Percentiles rank a stretch among this genome's conserved stretches.
Conservation (phyloP, 2,797 vertebrate species). For the Tolypeutes matacus region DNA sequence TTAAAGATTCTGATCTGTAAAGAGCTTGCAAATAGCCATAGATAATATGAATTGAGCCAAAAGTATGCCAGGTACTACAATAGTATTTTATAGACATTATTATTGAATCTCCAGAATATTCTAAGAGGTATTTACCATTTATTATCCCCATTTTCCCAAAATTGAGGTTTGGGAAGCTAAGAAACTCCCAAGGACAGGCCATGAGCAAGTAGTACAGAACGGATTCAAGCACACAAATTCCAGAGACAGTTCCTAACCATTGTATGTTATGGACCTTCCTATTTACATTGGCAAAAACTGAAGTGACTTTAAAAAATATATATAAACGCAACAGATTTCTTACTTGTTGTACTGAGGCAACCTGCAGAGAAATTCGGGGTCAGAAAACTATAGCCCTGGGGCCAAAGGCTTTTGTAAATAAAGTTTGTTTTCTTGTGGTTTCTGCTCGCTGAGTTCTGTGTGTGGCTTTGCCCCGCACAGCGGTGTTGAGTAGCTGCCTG, state of each 20-base stretch:
- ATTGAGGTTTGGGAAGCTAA: background rate
- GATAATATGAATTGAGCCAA: background rate
- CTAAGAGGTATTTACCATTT: background rate
- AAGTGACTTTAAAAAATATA: background rate
- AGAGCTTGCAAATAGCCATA: background rate
- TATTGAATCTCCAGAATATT: background rate
- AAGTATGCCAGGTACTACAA: background rate
- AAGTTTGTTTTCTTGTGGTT: background rate
- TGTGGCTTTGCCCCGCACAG: no score
- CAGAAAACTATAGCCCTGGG: background rate
- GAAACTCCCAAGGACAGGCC: no score
- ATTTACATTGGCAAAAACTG: background rate
- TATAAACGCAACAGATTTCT: background rate
- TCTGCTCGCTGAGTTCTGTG: no score
- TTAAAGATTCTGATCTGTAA: background rate
- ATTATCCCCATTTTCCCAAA: background rate
- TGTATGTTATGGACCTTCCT: rapidly evolving
- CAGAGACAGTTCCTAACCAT: background rate
- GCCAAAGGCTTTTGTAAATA: background rate
- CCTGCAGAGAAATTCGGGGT: background rate
- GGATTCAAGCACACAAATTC: no score
- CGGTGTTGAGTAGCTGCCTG: no score
- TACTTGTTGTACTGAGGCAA: background rate
- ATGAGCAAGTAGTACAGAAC: no score
- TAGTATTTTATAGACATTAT: background rate